These are phyloP conservation scores for Panthera uncia DNA, from an alignment of 2,113 vertebrate species.

Conservation along the genomic window DNA sequence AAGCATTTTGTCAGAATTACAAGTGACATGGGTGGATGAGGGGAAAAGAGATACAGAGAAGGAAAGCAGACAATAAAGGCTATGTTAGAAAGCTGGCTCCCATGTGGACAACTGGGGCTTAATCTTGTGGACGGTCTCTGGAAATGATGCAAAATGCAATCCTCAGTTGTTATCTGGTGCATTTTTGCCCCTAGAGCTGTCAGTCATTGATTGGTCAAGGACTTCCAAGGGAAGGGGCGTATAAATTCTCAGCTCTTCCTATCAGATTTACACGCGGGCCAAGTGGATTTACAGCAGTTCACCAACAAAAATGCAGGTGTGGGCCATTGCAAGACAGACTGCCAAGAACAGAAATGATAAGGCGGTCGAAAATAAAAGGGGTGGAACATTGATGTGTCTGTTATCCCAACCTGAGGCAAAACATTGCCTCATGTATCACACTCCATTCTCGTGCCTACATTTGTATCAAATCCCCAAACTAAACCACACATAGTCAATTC, in stretches of 20 bases:
- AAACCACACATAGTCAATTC: not conserved
- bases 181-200: not conserved
- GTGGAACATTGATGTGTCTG: accelerated
- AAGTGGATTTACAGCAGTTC: not conserved
- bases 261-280: not conserved
- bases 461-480: not conserved
- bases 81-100: not conserved
- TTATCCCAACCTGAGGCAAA: not conserved
- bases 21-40: not conserved
- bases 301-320: not conserved
- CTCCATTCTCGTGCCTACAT: not conserved
- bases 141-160: not conserved
- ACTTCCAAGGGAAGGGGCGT: not conserved
- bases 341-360: not conserved
- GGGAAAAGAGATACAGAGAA: not conserved
- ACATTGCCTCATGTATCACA: not conserved
- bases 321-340: not conserved
- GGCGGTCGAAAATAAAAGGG: not conserved
- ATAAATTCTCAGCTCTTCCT: not conserved
- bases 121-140: not conserved
- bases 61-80: not conserved
- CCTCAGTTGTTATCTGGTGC: not conserved
- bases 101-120: not conserved
- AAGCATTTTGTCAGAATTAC: not conserved
- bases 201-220: not conserved